Percentiles rank a stretch among this genome's conserved stretches.
Evolutionary conservation across 2,888 invertebrate species (phyloP).

Genomic region (Caenorhabditis sp.): DNA sequence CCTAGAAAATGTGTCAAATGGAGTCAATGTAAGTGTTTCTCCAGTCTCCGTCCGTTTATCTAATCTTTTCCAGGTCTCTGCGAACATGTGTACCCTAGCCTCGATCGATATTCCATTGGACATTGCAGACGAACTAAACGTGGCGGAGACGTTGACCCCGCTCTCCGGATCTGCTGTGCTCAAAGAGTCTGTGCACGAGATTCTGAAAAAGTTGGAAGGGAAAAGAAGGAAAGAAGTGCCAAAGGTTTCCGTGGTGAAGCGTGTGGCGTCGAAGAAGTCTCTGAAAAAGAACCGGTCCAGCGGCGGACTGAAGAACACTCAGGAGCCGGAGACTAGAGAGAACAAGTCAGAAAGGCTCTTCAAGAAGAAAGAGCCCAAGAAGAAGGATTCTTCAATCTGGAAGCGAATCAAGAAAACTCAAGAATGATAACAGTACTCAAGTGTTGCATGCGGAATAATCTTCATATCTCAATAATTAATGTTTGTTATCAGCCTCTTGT

Average conservation of each 20-base stretch:
- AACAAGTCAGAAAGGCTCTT: slow-evolving; percentile 7
- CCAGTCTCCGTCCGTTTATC: no score
- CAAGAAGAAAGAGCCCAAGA: slow-evolving; percentile 17
- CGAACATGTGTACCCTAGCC: no score
- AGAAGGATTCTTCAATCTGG: slow-evolving; percentile 31
- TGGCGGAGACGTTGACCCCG: slow-evolving; percentile 1
- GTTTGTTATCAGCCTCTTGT: no score
- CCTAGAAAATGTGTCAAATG: no score
- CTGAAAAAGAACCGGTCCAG: slow-evolving; percentile 13
- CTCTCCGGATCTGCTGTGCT: slow-evolving; percentile 9
- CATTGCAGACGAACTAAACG: not conserved
- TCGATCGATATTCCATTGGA: not conserved
- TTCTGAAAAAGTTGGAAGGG: slow-evolving; percentile 33
- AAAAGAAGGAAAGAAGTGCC: not conserved
- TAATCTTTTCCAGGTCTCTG: no score
- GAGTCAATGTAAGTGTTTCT: no score
- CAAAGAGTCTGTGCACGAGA: slow-evolving; percentile 23
- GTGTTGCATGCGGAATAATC: no score
- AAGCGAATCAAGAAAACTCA: slow-evolving; percentile 7
- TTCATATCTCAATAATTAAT: no score
- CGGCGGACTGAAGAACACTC: slow-evolving; percentile 2
- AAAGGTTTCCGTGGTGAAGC: not conserved
- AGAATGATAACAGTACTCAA: no score
- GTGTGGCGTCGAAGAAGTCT: not conserved
- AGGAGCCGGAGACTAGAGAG: not conserved